Evolutionary conservation across 2,888 invertebrate species (phyloP).

Genomic region (Phlogophora meticulosa): DNA sequence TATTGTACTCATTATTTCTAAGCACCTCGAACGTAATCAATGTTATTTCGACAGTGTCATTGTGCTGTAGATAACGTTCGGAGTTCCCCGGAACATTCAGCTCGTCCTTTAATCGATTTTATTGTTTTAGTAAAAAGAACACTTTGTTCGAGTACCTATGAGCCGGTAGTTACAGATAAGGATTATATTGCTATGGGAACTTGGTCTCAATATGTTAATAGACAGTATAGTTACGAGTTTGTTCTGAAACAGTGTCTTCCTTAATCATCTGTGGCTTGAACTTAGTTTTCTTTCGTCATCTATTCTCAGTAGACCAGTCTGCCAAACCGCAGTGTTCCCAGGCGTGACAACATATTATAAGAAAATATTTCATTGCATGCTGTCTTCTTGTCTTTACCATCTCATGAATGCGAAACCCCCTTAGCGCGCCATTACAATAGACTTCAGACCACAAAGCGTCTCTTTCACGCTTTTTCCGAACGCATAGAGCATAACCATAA

Average conservation of each 20-base stretch:
- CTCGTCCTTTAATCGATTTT: no score
- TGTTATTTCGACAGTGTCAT: not conserved
- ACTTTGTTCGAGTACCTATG: not conserved
- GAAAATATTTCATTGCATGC: constrained; percentile 3
- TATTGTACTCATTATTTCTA: no score
- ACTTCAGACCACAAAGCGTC: constrained; percentile 31
- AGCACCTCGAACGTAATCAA: no score
- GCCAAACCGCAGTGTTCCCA: not conserved
- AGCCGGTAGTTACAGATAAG: not conserved
- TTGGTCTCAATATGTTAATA: not conserved
- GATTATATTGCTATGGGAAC: not conserved
- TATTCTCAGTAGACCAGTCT: not conserved
- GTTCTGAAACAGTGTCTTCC: not conserved
- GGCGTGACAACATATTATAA: not conserved
- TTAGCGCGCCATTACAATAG: constrained; percentile 35
- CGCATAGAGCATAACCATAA: constrained; percentile 24
- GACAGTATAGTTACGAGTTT: not conserved
- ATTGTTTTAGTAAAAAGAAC: not conserved
- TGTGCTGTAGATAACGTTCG: constrained; percentile 2
- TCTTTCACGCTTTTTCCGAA: constrained; percentile 32
- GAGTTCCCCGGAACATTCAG: not conserved
- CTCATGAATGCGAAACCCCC: constrained; percentile 21
- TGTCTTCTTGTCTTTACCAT: constrained; percentile 1
- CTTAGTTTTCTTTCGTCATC: not conserved
- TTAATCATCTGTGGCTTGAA: fast-evolving